Base-by-base conservation (phyloP, 2,888 invertebrate genomes). In the Synanthedon tipuliformis region DNA sequence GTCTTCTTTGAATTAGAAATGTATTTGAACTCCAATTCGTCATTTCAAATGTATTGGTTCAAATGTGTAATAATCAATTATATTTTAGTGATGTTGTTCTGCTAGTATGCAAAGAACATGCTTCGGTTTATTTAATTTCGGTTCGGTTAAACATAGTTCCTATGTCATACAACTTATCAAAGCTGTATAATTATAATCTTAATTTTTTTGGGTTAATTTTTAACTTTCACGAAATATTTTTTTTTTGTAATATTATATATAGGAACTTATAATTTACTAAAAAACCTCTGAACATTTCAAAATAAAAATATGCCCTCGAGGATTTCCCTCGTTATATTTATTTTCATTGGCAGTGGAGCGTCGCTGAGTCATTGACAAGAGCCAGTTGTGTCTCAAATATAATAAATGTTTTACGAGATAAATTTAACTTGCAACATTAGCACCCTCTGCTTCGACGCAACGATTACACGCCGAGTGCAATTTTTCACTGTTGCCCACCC, bases 401-500 rank as follows among this genome's bases (percentile, higher is more conserved):
- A 77, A 82, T 73, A 83, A 82, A 82, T 81, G 79, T 74, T 75
- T 66, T 72, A 73, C 75, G 64, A 80, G 79, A 81, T 79, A 81
- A 73, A 81, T 78, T 73, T 73, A 74, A 78, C 75, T 78, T 75
- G 73, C 74, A 78, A 76, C 80, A 84, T 84, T 84, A 84, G 81
- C 79, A 70, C 81, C 81, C 81, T 75, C 75, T 67, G 72, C 70
- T 75, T 75, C 81, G 74, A 75, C 76, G 75, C 71, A 73, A 68
- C 75, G 78, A 79, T 79, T 81, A 81, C 79, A 75, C 66, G 69
- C 72, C 71, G 72, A 71, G 69, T 78, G 81, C 78, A 78, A 83
- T 83, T 81, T 83, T 82, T 83, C 84, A 85, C 75, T 74, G 76
- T 68, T 75, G 73, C 70, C 69, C 75, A 68, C 81, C 81, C 80